These are phyloP conservation scores for Gymnocypris eckloni DNA, from an alignment of 2,797 vertebrate genomes.

Conservation along the genomic window DNA sequence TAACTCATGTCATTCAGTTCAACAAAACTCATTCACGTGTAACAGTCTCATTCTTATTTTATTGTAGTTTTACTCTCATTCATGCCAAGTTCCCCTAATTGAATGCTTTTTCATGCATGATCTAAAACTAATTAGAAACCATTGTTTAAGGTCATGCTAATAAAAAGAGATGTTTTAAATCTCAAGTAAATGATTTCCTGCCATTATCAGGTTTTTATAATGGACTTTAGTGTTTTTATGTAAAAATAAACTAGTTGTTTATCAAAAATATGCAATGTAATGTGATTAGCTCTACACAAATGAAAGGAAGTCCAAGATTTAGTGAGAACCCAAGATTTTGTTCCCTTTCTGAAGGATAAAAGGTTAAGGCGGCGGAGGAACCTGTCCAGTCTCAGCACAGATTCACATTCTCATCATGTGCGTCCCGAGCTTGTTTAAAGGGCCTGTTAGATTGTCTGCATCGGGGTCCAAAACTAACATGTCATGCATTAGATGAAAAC, in stretches of 20 bases:
- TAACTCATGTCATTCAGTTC: constrained; percentile 6
- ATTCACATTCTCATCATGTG: constrained; percentile 68
- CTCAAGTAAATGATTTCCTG: background rate
- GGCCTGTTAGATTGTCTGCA: background rate
- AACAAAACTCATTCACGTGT: constrained; percentile 1
- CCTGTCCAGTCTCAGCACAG: constrained; percentile 73
- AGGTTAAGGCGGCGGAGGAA: constrained; percentile 71
- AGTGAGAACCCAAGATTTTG: constrained; percentile 41
- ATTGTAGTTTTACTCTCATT: background rate
- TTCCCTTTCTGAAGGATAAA: constrained; percentile 68
- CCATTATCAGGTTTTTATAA: background rate
- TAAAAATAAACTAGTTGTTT: background rate
- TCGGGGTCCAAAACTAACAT: constrained; percentile 22
- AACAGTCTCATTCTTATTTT: constrained; percentile 6
- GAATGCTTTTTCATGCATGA: background rate
- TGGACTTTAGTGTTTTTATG: background rate
- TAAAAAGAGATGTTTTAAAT: background rate
- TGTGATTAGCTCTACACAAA: background rate
- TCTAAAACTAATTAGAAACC: background rate
- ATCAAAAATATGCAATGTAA: background rate
- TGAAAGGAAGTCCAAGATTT: background rate
- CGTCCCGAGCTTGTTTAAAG: constrained; percentile 55
- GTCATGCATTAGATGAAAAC: constrained; percentile 1
- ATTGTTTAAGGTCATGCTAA: background rate
- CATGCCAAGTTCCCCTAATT: background rate